Conservation (phyloP, 2,888 invertebrate genomes). For the Caenorhabditis imperialis region DNA sequence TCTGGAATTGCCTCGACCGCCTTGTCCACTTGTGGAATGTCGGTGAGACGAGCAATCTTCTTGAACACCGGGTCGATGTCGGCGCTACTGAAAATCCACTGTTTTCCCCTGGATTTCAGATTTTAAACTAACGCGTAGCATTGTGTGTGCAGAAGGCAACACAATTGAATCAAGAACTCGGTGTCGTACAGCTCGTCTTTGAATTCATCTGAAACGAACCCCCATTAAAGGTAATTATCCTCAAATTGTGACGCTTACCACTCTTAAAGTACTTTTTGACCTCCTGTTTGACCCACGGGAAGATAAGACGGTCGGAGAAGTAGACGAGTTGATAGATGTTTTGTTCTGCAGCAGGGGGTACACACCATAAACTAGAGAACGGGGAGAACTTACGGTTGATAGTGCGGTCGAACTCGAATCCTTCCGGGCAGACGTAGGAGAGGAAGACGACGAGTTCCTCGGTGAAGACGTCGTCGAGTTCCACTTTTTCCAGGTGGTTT, state of each 20-base stretch:
- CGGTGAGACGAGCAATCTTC: constrained; percentile 31
- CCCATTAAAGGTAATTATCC: too few species aligned
- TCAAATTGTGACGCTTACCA: constrained; percentile 26
- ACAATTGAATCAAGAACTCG: constrained; percentile 18
- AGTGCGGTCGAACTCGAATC: constrained; percentile 43
- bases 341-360: constrained; percentile 22
- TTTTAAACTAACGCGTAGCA: constrained; percentile 23
- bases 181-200: constrained; percentile 33
- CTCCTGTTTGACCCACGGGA: constrained; percentile 39
- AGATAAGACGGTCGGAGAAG: constrained; percentile 51
- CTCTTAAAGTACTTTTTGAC: constrained; percentile 43
- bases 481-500: constrained; percentile 17
- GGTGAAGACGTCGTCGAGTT: constrained; percentile 30
- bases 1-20: constrained; percentile 29
- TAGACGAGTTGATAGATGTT: constrained; percentile 32
- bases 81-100: constrained; percentile 8
- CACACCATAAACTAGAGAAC: constrained; percentile 11
- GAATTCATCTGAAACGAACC: constrained; percentile 29
- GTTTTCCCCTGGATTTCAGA: neutral
- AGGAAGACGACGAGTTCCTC: constrained; percentile 38
- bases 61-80: constrained; percentile 46
- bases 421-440: constrained; percentile 43
- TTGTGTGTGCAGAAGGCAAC: constrained; percentile 25
- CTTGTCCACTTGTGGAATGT: constrained; percentile 15
- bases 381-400: constrained; percentile 32